Conservation (phyloP, 2,888 invertebrate species). For the Drosophila atroscutellata region DNA sequence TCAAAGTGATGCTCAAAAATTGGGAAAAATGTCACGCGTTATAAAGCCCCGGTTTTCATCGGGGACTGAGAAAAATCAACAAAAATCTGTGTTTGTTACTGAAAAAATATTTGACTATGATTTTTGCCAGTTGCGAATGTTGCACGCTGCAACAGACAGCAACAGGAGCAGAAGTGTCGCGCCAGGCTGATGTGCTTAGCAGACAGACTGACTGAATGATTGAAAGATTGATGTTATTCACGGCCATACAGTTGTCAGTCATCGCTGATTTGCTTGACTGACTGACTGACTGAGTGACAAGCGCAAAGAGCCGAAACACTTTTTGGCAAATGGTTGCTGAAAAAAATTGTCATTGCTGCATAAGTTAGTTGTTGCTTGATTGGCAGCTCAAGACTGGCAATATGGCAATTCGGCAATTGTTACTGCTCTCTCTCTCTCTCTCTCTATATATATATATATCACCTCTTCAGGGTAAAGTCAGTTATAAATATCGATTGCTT, state of each 20-base stretch:
- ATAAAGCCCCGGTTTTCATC: conserved; percentile 20
- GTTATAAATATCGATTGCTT: conserved; percentile 7
- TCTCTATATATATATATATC: neutral
- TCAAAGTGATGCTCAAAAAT: conserved; percentile 4
- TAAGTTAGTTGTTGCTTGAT: conserved; percentile 52
- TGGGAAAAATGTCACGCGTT: conserved; percentile 44
- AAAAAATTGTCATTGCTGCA: conserved; percentile 41
- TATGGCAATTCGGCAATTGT: neutral
- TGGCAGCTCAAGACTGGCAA: conserved; percentile 5
- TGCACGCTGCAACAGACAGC: conserved; percentile 20
- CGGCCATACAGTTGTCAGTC: conserved; percentile 35
- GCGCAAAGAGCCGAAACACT: conserved; percentile 20
- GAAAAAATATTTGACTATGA: conserved; percentile 65
- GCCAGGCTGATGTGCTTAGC: conserved; percentile 18
- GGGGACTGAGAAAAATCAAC: conserved; percentile 18
- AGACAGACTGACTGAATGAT: conserved; percentile 27
- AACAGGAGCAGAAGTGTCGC: conserved; percentile 36
- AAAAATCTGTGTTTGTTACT: conserved; percentile 44
- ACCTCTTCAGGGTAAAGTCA: neutral
- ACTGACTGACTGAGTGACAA: conserved; percentile 45
- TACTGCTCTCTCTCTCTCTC: neutral
- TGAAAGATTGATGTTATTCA: conserved; percentile 29
- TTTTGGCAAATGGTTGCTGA: conserved; percentile 37
- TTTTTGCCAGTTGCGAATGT: conserved; percentile 21
- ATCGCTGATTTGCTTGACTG: conserved; percentile 21